Evolutionary conservation across 2,888 invertebrate genomes (phyloP).

Genomic region (Volucella inanis): DNA sequence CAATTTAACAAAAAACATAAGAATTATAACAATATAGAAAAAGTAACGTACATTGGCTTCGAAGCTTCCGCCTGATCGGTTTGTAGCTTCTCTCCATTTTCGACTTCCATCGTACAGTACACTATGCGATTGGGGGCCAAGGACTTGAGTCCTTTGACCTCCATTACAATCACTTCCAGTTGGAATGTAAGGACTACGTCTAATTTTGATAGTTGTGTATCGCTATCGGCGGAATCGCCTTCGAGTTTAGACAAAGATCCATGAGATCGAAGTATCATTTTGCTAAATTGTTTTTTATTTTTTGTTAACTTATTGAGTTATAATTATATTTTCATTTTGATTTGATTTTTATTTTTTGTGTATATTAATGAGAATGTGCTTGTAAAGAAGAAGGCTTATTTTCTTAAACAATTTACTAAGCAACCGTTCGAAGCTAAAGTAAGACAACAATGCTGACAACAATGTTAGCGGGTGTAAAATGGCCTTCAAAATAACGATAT

Average conservation of each 20-base stretch:
- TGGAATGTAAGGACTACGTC: slow-evolving; percentile 99
- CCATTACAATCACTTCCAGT: slow-evolving; percentile 99
- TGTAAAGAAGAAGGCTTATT: too few relatives aligned
- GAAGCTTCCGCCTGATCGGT: slow-evolving; percentile 99
- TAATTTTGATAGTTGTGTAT: slow-evolving; percentile 97
- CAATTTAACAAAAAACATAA: slow-evolving; percentile 37
- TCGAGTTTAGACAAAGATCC: slow-evolving; percentile 96
- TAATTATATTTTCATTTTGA: background rate
- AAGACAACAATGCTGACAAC: too few relatives aligned
- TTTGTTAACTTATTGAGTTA: background rate
- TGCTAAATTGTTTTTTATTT: slow-evolving; percentile 76
- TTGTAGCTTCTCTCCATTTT: slow-evolving; percentile 98
- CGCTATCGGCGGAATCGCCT: slow-evolving; percentile 96
- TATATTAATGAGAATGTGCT: background rate
- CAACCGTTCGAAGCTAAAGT: background rate
- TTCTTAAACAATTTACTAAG: background rate
- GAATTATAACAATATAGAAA: slow-evolving; percentile 9
- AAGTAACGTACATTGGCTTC: slow-evolving; percentile 92
- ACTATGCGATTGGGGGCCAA: slow-evolving; percentile 98
- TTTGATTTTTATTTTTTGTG: background rate
- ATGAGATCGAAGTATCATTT: slow-evolving; percentile 89
- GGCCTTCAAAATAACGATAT: too few relatives aligned
- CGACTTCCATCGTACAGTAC: slow-evolving; percentile 99
- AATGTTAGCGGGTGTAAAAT: too few relatives aligned
- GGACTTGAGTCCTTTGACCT: slow-evolving; percentile 98